A percentile compares a stretch with the other conserved stretches of the same genome.
These are phyloP conservation scores for Heteropelma amictum DNA, from an alignment of 2,888 invertebrate genomes.

Conservation along the genomic window DNA sequence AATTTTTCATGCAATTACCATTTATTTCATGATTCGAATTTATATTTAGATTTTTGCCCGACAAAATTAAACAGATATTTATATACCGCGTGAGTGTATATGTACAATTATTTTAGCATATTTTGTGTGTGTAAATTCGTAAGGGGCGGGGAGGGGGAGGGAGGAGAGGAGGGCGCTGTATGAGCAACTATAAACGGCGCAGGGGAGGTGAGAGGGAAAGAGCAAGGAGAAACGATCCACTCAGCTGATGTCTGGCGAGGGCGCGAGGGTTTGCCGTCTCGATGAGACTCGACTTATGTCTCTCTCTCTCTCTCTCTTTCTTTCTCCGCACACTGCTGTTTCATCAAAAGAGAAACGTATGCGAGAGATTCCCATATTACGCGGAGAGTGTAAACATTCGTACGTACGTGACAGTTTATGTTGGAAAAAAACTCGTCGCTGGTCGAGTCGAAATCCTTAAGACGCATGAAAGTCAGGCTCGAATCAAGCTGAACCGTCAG, in stretches of 20 bases:
- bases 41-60: no score
- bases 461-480: no score
- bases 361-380: conserved; percentile 9
- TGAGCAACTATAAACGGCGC: no score
- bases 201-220: not conserved
- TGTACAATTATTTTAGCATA: no score
- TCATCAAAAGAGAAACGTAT: conserved; percentile 5
- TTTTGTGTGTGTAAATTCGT: no score
- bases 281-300: conserved; percentile 56
- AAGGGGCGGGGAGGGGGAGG: conserved; percentile 16
- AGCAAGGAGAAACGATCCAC: conserved; percentile 53
- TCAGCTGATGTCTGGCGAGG: conserved; percentile 64
- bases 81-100: no score
- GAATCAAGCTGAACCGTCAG: no score
- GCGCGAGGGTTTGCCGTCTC: conserved; percentile 57
- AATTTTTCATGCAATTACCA: no score
- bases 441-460: no score
- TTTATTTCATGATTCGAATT: no score
- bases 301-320: not conserved
- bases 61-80: no score
- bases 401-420: conserved; percentile 25
- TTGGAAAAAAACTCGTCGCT: not conserved
- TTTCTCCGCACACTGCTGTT: not conserved
- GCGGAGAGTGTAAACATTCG: conserved; percentile 13
- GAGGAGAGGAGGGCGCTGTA: conserved; percentile 38